Evolutionary conservation across 2,797 vertebrate species (phyloP).

Genomic region (Bradypus variegatus): DNA sequence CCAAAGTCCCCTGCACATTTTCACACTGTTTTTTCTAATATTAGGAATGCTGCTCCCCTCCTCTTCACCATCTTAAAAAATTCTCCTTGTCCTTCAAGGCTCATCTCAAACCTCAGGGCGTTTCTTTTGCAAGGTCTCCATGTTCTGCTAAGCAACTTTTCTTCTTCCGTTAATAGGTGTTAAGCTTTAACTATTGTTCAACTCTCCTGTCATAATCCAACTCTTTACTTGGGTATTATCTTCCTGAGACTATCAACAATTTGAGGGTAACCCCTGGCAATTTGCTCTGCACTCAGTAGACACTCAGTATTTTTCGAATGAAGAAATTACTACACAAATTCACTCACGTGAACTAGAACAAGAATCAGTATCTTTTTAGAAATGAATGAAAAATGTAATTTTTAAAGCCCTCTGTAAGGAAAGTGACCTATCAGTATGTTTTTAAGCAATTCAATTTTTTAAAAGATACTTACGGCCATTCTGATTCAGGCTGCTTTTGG

Average conservation of each 20-base stretch:
- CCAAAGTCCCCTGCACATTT: background rate
- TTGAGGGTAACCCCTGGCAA: background rate
- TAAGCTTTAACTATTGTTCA: background rate
- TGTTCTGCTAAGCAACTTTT: background rate
- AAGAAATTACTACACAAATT: too few relatives aligned
- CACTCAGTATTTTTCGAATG: background rate
- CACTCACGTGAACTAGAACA: background rate
- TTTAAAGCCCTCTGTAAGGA: background rate
- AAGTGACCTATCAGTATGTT: background rate
- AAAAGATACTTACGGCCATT: constrained; percentile 86
- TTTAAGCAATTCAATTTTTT: background rate
- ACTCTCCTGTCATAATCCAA: background rate
- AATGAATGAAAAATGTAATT: background rate
- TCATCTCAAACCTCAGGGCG: too few relatives aligned
- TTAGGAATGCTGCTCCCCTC: background rate
- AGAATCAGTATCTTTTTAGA: background rate
- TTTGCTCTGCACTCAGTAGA: background rate
- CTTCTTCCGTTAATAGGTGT: background rate
- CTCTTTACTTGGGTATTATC: background rate
- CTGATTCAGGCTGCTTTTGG: constrained; percentile 80
- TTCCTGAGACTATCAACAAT: background rate
- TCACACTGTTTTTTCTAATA: background rate
- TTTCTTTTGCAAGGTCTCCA: background rate
- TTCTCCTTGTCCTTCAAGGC: background rate
- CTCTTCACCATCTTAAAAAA: background rate